A percentile compares a stretch with the other conserved stretches of the same genome.
Conservation (phyloP, 2,113 vertebrate genomes). For the Orycteropus afer region DNA sequence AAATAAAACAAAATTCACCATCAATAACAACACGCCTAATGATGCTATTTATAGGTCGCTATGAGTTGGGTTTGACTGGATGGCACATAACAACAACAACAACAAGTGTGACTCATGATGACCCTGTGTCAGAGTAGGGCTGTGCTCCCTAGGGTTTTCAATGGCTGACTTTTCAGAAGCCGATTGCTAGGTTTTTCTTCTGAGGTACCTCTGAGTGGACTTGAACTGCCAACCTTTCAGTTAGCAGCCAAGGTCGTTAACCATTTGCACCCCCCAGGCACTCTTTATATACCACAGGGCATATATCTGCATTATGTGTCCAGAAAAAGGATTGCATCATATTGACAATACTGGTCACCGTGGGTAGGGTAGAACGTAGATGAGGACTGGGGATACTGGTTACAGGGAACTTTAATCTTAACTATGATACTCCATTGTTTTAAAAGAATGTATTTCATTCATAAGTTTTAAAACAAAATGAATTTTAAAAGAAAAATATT, state of each 20-base stretch:
- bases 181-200: not conserved
- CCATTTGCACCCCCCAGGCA: not conserved
- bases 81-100: no score
- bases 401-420: not conserved
- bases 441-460: not conserved
- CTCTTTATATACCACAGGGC: not conserved
- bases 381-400: not conserved
- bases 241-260: not conserved
- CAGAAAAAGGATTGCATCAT: not conserved
- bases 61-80: no score
- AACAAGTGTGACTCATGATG: not conserved
- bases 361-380: not conserved
- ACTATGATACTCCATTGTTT: not conserved
- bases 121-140: not conserved
- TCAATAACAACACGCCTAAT: not conserved
- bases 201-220: not conserved
- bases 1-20: not conserved
- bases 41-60: not conserved
- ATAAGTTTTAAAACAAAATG: conserved; percentile 23
- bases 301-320: not conserved
- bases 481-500: not conserved
- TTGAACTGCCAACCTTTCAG: not conserved
- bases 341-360: not conserved
- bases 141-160: no score
- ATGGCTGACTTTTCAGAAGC: not conserved